These are phyloP conservation scores for Artemia sp. DNA, from an alignment of 2,888 invertebrate species.

Conservation along the genomic window DNA sequence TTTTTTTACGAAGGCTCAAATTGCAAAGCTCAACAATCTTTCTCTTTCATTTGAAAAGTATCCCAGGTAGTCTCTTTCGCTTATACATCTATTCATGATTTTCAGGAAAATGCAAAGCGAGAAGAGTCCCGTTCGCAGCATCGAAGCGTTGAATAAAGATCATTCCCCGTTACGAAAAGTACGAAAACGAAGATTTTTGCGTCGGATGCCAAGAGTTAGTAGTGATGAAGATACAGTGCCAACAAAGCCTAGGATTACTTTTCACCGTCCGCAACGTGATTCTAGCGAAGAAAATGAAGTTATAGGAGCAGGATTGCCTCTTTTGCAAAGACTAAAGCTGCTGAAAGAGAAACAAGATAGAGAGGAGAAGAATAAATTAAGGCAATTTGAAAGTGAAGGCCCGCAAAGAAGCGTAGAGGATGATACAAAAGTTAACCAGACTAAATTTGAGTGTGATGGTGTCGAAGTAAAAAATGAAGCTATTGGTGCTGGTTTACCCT, in stretches of 20 bases:
- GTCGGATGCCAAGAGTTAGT: constrained; percentile 54
- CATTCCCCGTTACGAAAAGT: background rate
- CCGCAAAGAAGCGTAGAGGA: no score
- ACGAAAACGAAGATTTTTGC: constrained; percentile 39
- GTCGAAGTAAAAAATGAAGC: constrained; percentile 40
- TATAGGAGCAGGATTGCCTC: constrained; percentile 21
- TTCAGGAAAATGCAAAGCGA: constrained; percentile 14
- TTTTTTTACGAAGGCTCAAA: no score
- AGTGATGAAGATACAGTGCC: constrained; percentile 35
- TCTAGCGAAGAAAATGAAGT: constrained; percentile 19
- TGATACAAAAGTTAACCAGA: no score
- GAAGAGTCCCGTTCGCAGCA: background rate
- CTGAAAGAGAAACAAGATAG: constrained; percentile 66
- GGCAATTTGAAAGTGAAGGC: no score
- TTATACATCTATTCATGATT: background rate
- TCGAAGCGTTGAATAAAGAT: background rate
- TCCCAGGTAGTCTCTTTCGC: no score
- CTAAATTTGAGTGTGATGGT: background rate
- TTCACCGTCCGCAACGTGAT: background rate
- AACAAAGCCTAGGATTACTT: constrained; percentile 22
- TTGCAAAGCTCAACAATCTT: no score
- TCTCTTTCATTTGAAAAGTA: no score
- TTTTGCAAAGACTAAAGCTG: constrained; percentile 45
- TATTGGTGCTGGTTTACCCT: constrained; percentile 63
- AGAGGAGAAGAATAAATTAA: constrained; percentile 32